Evolutionary conservation across 35 echinoderm and acorn worm species (phyloP).

Genomic region (Amphiura filiformis): DNA sequence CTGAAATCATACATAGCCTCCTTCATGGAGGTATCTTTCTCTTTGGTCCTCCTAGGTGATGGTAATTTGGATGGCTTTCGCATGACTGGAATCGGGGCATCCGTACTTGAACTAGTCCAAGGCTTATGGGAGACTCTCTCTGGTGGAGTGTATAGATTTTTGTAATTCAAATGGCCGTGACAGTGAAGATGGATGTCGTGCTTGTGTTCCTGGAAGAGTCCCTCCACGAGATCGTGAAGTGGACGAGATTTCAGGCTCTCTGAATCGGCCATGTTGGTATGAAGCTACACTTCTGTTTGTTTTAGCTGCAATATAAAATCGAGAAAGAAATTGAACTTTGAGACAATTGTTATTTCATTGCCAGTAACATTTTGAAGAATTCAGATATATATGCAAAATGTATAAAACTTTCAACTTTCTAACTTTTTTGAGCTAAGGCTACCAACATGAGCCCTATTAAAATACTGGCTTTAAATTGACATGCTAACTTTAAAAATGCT

Average conservation of each 20-base stretch:
- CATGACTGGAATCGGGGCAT: constrained; percentile 64
- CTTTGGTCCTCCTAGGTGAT: constrained; percentile 30
- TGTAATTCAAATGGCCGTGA: constrained; percentile 84
- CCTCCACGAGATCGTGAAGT: constrained; percentile 82
- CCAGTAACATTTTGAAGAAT: no score
- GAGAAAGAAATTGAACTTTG: no score
- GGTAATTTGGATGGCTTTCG: constrained; percentile 73
- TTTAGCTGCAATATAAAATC: no score
- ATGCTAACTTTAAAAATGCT: no score
- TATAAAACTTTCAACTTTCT: no score
- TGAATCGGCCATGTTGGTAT: neutral
- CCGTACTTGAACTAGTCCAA: constrained; percentile 82
- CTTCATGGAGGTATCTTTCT: constrained; percentile 52
- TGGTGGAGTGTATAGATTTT: constrained; percentile 77
- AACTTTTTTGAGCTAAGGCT: no score
- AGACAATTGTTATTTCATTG: no score
- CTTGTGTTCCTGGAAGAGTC: constrained; percentile 79
- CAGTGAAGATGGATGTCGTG: constrained; percentile 78
- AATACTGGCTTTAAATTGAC: no score
- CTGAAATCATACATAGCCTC: constrained; percentile 92
- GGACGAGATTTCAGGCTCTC: constrained; percentile 46
- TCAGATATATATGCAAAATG: no score
- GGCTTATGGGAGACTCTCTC: constrained; percentile 68
- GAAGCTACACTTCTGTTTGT: no score
- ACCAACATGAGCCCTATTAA: no score